These are phyloP conservation scores for Drosophila acutilabella DNA, from an alignment of 2,888 invertebrate species.

Conservation along the genomic window DNA sequence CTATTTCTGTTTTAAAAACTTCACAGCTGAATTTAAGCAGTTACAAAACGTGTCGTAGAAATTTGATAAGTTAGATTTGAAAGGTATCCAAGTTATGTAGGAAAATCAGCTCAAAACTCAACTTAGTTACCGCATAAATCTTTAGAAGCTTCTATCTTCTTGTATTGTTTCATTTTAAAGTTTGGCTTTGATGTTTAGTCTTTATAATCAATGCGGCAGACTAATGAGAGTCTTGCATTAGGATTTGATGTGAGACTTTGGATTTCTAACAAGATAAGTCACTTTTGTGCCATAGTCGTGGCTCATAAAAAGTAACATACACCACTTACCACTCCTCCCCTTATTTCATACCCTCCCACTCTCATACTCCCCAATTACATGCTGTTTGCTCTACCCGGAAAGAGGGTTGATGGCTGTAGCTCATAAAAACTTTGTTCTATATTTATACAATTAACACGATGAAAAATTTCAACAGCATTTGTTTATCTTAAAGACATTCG, in stretches of 20 bases:
- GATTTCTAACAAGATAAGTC: conserved; percentile 67
- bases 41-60: not conserved
- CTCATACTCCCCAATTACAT: conserved; percentile 53
- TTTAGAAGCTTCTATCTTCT: not conserved
- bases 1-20: conserved; percentile 11
- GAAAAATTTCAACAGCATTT: conserved; percentile 60
- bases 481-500: conserved; percentile 72
- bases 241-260: conserved; percentile 31
- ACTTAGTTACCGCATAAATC: not conserved
- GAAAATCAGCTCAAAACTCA: not conserved
- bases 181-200: conserved; percentile 22
- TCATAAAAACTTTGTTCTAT: conserved; percentile 75
- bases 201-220: conserved; percentile 29
- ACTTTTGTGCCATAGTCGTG: conserved; percentile 59
- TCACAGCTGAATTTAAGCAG: conserved; percentile 2
- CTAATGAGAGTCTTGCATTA: conserved; percentile 36
- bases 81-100: conserved; percentile 3
- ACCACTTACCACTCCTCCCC: not conserved
- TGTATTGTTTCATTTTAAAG: not conserved
- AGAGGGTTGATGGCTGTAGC: conserved; percentile 58
- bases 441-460: conserved; percentile 76
- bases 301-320: conserved; percentile 52
- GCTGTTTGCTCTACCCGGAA: conserved; percentile 32
- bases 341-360: not conserved
- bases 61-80: conserved; percentile 3